Evolutionary conservation across 2,797 vertebrate genomes (phyloP).

Genomic region (Alauda arvensis): DNA sequence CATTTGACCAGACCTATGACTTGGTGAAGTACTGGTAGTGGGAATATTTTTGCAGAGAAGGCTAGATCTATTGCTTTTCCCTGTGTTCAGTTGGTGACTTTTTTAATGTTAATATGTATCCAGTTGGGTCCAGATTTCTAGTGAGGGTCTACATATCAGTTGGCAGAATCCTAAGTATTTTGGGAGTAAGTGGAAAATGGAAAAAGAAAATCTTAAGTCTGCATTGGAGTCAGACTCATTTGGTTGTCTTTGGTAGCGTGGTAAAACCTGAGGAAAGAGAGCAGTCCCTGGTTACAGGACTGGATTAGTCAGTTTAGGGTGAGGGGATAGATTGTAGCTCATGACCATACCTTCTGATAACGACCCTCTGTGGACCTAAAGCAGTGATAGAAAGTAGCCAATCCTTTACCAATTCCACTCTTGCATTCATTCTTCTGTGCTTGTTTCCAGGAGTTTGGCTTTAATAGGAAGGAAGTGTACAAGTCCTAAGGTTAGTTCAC

Average conservation of each 20-base stretch:
- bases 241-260: not conserved
- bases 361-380: not conserved
- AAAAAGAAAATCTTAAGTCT: not conserved
- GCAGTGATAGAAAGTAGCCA: not conserved
- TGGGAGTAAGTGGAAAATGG: not conserved
- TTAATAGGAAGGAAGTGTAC: slow-evolving; percentile 21
- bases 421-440: slow-evolving; percentile 24
- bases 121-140: not conserved
- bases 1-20: not conserved
- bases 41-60: not conserved
- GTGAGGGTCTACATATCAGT: not conserved
- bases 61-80: not conserved
- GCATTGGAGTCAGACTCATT: not conserved
- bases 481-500: not conserved
- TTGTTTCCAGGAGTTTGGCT: slow-evolving; percentile 39
- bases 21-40: not conserved
- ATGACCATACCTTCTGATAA: not conserved
- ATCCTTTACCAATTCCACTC: not conserved
- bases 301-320: not conserved
- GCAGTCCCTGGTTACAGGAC: not conserved
- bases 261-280: not conserved
- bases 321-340: not conserved
- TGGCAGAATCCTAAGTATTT: not conserved
- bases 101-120: not conserved
- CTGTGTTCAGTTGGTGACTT: not conserved